These are phyloP conservation scores for Aselliscus stoliczkanus DNA, from an alignment of 2,797 vertebrate species.

Conservation along the genomic window DNA sequence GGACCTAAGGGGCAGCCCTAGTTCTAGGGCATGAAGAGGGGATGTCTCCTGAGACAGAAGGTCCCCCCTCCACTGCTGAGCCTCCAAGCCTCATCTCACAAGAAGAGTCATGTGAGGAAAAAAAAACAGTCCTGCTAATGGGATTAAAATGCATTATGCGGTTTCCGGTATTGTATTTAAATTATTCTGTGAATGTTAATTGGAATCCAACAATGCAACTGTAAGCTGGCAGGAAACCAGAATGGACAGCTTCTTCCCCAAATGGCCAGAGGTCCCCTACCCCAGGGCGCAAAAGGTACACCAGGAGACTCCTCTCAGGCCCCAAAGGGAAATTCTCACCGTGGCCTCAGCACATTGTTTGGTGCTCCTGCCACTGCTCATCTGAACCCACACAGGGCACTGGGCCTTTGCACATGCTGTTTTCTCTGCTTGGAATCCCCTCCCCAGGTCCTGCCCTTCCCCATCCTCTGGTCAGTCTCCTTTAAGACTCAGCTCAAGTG, in stretches of 20 bases:
- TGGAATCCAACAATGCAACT: constrained; percentile 35
- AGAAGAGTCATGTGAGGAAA: constrained; percentile 33
- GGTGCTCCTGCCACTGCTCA: neutral
- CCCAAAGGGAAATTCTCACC: neutral
- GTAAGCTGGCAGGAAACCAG: neutral
- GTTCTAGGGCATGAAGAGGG: neutral
- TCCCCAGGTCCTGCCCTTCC: rapidly evolving
- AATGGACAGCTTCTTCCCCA: neutral
- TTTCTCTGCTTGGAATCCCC: neutral
- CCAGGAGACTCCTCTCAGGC: neutral
- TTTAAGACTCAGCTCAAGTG: neutral
- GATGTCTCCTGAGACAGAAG: neutral
- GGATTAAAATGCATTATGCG: constrained; percentile 69
- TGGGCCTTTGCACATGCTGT: neutral
- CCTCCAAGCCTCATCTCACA: constrained; percentile 42
- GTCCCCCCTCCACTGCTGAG: neutral
- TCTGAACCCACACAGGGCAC: neutral
- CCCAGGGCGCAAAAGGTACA: neutral
- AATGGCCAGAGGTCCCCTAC: neutral
- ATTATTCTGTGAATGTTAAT: constrained; percentile 69
- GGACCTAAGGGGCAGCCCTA: too few relatives aligned
- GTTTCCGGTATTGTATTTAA: constrained; percentile 77
- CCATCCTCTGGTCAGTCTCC: neutral
- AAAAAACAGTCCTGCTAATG: constrained; percentile 60
- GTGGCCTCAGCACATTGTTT: rapidly evolving